Conservation (phyloP, 2,888 invertebrate species). For the Branchipolynoe longqiensis region DNA sequence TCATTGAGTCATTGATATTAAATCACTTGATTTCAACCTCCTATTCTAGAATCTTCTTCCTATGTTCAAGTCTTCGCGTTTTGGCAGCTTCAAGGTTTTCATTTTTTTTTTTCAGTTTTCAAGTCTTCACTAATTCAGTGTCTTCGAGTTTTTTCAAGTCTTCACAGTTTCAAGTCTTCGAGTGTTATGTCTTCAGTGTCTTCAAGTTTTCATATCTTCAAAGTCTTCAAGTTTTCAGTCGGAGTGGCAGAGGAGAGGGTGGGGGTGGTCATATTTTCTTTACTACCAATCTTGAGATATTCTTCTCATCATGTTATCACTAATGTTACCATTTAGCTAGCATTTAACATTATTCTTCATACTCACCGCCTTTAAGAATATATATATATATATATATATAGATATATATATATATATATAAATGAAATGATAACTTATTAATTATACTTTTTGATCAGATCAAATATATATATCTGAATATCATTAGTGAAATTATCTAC, state of each 20-base stretch:
- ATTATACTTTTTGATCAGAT: neutral
- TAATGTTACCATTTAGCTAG: neutral
- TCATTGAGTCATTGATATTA: too few species aligned
- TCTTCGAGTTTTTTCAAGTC: constrained; percentile 5
- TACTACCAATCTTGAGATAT: constrained; percentile 20
- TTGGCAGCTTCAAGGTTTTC: constrained; percentile 13
- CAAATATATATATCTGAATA: neutral
- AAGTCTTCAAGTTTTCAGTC: constrained; percentile 50
- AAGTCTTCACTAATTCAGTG: neutral
- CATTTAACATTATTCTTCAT: neutral
- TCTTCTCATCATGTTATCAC: constrained; percentile 29
- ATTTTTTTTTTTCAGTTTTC: neutral
- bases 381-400: neutral
- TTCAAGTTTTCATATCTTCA: constrained; percentile 49
- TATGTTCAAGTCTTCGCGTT: too few species aligned
- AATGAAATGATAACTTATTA: neutral
- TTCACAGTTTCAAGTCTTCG: constrained; percentile 32
- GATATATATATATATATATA: neutral
- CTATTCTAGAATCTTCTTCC: too few species aligned
- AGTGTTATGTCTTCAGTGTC: constrained; percentile 1
- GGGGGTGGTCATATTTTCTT: too few species aligned
- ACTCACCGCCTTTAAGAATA: neutral
- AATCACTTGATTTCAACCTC: too few species aligned
- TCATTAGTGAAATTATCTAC: neutral
- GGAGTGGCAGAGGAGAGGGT: constrained; percentile 28